Conservation (phyloP, 2,113 vertebrate genomes). For the Zosterops pallidus region DNA sequence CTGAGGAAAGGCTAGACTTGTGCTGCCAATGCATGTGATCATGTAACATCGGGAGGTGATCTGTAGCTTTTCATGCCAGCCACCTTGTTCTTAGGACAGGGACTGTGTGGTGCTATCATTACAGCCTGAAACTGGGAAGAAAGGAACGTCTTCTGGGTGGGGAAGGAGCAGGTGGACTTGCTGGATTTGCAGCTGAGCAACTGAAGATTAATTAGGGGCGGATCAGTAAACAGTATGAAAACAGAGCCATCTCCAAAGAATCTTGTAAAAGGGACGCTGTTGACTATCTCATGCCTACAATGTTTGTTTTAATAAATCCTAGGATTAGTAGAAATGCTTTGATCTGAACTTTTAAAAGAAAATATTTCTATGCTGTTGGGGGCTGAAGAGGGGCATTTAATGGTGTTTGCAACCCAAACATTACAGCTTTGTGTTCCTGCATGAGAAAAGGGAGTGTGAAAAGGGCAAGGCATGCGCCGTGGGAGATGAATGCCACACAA, state of each 20-base stretch:
- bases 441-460: slow-evolving; percentile 44
- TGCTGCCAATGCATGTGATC: not conserved
- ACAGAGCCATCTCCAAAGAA: slow-evolving; percentile 53
- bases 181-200: slow-evolving; percentile 46
- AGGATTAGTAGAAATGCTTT: slow-evolving; percentile 65
- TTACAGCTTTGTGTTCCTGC: slow-evolving; percentile 51
- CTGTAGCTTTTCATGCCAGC: slow-evolving; percentile 20
- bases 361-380: slow-evolving; percentile 64
- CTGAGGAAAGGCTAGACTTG: slow-evolving; percentile 42
- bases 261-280: slow-evolving; percentile 54
- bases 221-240: slow-evolving; percentile 49
- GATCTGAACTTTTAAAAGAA: slow-evolving; percentile 62
- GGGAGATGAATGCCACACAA: slow-evolving; percentile 46
- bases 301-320: slow-evolving; percentile 66
- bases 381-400: slow-evolving; percentile 51
- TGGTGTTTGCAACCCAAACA: slow-evolving; percentile 62
- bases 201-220: slow-evolving; percentile 53
- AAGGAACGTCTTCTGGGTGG: not conserved
- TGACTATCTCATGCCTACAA: slow-evolving; percentile 51
- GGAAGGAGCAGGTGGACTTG: slow-evolving; percentile 50
- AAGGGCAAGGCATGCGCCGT: slow-evolving; percentile 26
- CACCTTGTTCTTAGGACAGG: slow-evolving; percentile 26
- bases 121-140: not conserved
- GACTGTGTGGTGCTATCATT: slow-evolving; percentile 16
- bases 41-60: not conserved